These are phyloP conservation scores for Peromyscus californicus DNA, from an alignment of 2,113 vertebrate genomes.

Conservation along the genomic window DNA sequence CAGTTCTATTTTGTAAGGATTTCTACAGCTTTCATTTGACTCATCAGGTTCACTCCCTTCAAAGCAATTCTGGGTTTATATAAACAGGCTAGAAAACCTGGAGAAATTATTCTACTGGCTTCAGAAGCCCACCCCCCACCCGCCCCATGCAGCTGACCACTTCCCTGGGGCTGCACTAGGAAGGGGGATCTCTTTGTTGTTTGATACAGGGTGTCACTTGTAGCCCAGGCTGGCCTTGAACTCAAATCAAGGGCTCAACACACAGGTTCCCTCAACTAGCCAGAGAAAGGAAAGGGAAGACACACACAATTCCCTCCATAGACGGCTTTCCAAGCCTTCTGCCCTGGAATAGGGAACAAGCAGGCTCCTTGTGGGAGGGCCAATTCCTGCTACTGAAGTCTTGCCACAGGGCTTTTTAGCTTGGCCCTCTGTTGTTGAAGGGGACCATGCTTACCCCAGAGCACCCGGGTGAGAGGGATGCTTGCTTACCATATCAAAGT, in stretches of 20 bases:
- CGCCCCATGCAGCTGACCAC: not conserved
- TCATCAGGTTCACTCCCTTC: not conserved
- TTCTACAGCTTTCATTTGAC: slow-evolving; percentile 9
- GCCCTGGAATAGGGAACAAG: not conserved
- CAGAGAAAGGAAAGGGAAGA: not conserved
- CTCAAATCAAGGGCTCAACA: not conserved
- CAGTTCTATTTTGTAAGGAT: not conserved
- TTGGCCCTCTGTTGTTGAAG: too few relatives aligned
- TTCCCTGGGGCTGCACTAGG: not conserved
- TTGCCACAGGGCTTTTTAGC: rapidly evolving
- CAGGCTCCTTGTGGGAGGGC: not conserved
- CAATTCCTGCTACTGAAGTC: not conserved
- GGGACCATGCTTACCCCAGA: not conserved
- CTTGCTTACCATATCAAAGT: not conserved
- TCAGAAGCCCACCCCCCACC: not conserved
- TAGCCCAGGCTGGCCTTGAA: not conserved
- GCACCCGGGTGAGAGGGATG: not conserved
- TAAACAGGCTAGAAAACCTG: not conserved
- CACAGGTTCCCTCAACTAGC: not conserved
- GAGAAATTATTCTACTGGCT: slow-evolving; percentile 17
- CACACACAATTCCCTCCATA: not conserved
- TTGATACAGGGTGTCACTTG: not conserved
- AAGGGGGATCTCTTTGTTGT: not conserved
- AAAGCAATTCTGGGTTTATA: slow-evolving; percentile 46
- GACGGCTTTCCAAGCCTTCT: not conserved